phyloP scores from a whole-genome alignment of 2,113 vertebrate species.

The Chelonoidis abingdonii region DNA sequence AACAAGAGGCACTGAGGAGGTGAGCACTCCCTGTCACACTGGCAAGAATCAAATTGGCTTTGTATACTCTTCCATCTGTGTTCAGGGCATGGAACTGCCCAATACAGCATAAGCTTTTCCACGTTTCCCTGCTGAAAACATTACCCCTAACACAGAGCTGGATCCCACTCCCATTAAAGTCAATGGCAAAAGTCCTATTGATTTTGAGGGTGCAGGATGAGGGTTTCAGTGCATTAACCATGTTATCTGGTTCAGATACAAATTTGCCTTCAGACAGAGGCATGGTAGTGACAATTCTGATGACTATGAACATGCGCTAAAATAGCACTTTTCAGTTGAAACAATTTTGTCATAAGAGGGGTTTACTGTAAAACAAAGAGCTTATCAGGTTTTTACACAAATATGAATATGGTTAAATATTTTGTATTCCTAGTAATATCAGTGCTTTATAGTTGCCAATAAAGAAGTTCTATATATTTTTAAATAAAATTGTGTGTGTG shows the following conservation, averaged over 20 bases:
- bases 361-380: neutral
- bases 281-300: conserved; percentile 12
- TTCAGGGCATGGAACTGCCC: neutral
- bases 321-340: neutral
- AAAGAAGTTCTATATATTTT: neutral
- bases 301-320: neutral
- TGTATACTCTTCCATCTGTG: neutral
- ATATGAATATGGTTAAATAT: neutral
- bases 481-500: neutral
- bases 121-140: neutral
- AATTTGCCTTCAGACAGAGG: conserved; percentile 31
- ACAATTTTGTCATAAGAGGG: neutral
- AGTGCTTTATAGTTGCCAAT: neutral
- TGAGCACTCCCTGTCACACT: neutral
- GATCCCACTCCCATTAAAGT: neutral
- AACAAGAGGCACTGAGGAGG: neutral
- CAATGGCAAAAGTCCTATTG: conserved; percentile 24
- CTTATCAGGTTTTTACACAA: rapidly evolving
- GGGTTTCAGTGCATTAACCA: neutral
- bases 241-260: conserved; percentile 28
- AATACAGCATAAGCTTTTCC: neutral
- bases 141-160: neutral
- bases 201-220: neutral
- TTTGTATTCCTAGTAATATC: neutral
- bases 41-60: neutral